Percentiles rank a stretch among this genome's conserved stretches.
Conservation (phyloP, 2,113 vertebrate genomes). For the Apodemus sylvaticus region DNA sequence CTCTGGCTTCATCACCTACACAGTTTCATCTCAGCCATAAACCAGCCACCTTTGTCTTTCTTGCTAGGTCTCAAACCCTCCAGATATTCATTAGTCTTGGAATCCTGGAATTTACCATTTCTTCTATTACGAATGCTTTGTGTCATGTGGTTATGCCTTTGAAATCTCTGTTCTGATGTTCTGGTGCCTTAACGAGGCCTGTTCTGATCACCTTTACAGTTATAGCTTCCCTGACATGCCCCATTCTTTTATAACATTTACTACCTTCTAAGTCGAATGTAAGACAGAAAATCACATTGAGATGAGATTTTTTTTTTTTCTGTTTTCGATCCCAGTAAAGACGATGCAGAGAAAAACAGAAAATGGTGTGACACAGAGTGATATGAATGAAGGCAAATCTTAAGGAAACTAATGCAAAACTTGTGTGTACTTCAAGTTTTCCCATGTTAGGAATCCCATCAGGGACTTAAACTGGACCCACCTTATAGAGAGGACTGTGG, state of each 20-base stretch:
- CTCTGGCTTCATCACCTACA: neutral
- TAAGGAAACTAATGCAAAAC: neutral
- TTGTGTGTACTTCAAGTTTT: neutral
- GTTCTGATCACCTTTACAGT: neutral
- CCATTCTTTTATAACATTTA: neutral
- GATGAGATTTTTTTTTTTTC: neutral
- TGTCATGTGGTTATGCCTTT: neutral
- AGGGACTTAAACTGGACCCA: neutral
- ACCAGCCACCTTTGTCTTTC: neutral
- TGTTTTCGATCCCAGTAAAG: neutral
- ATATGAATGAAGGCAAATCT: neutral
- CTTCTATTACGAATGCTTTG: neutral
- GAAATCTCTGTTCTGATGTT: conserved; percentile 23
- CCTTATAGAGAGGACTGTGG: neutral
- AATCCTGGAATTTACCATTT: neutral
- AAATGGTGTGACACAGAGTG: neutral
- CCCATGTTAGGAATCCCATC: neutral
- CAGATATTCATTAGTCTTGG: neutral
- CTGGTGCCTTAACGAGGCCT: neutral
- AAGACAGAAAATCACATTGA: neutral
- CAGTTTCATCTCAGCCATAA: neutral
- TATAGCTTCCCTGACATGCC: neutral
- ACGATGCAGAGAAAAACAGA: neutral
- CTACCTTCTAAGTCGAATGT: neutral
- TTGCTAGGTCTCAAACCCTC: neutral